A percentile compares a stretch with the other conserved stretches of the same genome.
phyloP scores from a whole-genome alignment of 2,797 vertebrate species.

The Dryobates pubescens region DNA sequence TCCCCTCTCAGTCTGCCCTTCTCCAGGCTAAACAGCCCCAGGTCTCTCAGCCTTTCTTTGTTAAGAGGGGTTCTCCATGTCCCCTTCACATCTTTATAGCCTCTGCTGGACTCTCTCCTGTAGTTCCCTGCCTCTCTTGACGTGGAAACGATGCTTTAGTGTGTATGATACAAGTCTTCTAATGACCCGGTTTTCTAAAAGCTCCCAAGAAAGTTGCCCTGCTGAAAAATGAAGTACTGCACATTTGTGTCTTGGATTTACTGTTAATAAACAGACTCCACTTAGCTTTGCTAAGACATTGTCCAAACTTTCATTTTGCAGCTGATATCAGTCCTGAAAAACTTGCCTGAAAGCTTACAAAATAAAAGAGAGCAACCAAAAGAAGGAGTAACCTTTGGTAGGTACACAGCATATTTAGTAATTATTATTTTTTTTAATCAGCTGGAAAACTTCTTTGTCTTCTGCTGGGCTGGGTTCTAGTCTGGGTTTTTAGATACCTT shows the following conservation, averaged over 20 bases:
- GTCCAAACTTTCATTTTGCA: constrained; percentile 59
- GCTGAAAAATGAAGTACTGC: not conserved
- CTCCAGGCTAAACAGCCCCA: too few species aligned
- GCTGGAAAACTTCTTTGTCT: not conserved
- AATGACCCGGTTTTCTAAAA: not conserved
- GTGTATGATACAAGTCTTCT: not conserved
- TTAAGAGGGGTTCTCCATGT: too few species aligned
- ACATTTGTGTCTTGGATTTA: not conserved
- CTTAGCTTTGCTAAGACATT: not conserved
- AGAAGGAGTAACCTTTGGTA: constrained; percentile 88
- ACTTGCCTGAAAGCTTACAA: constrained; percentile 83
- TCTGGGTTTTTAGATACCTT: not conserved
- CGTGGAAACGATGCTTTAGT: not conserved
- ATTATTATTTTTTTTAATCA: not conserved
- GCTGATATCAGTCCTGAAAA: constrained; percentile 88
- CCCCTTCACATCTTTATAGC: too few species aligned
- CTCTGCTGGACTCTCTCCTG: too few species aligned
- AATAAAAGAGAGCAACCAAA: constrained; percentile 83
- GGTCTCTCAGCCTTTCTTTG: too few species aligned
- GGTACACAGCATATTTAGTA: not conserved
- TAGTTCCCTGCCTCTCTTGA: too few species aligned
- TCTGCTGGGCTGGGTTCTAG: not conserved
- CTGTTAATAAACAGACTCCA: not conserved
- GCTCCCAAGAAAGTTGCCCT: not conserved
- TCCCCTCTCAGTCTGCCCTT: too few species aligned